phyloP scores from a whole-genome alignment of 1,140 invertebrate species.

The Venustaconcha ellipsiformis region DNA sequence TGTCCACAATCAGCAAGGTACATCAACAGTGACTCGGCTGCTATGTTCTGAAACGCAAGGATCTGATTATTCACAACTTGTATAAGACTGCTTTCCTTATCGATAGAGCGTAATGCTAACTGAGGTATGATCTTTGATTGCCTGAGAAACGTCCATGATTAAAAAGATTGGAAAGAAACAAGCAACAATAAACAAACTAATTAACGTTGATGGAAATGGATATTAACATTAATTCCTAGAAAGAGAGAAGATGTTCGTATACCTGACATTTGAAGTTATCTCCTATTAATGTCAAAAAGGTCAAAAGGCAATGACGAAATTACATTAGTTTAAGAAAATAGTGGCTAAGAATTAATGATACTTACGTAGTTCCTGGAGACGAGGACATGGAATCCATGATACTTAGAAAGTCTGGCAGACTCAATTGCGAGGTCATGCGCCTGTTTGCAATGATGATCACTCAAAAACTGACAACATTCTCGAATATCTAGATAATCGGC shows the following conservation, averaged over 20 bases:
- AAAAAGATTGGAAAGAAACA: neutral
- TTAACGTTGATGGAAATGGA: too few species aligned
- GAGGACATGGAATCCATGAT: too few species aligned
- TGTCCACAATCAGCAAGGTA: constrained; percentile 13
- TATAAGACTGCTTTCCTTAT: neutral
- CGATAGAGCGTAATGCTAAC: neutral
- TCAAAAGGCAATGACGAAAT: too few species aligned
- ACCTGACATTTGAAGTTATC: too few species aligned
- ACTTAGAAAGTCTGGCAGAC: constrained; percentile 2
- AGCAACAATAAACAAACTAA: neutral
- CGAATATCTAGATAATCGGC: constrained; percentile 20
- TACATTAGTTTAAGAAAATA: too few species aligned
- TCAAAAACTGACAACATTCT: constrained; percentile 11
- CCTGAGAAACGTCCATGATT: neutral
- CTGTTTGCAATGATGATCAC: constrained; percentile 17
- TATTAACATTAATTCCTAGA: too few species aligned
- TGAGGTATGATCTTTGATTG: neutral
- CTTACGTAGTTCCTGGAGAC: too few species aligned
- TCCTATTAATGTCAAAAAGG: too few species aligned
- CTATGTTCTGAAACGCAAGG: constrained; percentile 18
- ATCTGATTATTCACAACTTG: neutral
- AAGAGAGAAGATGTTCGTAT: too few species aligned
- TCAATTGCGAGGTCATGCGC: constrained; percentile 21
- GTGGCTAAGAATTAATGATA: too few species aligned
- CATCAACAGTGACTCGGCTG: constrained; percentile 24